Conservation (phyloP, 1,140 invertebrate species). For the Heliconius nattereri region DNA sequence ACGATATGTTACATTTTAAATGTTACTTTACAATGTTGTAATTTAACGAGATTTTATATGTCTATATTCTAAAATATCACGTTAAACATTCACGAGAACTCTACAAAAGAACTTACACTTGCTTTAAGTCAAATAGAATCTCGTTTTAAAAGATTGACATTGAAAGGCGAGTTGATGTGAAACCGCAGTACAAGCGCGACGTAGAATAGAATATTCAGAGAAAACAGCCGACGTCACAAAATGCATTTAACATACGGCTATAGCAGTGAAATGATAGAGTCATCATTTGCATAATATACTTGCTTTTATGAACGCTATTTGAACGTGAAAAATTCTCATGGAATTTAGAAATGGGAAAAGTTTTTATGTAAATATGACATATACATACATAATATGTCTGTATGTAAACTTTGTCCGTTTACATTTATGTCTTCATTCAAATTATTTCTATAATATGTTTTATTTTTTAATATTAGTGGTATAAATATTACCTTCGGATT, state of each 20-base stretch:
- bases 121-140: conserved; percentile 37
- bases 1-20: not conserved
- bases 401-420: not conserved
- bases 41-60: not conserved
- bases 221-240: conserved; percentile 21
- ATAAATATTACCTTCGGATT: too few species aligned
- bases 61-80: not conserved
- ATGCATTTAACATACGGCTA: conserved; percentile 24
- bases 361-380: not conserved
- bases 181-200: conserved; percentile 17
- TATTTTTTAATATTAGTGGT: too few species aligned
- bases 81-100: not conserved
- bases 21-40: not conserved
- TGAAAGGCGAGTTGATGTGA: conserved; percentile 35
- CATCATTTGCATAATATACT: conserved; percentile 19
- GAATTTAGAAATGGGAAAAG: conserved; percentile 10
- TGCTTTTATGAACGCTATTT: conserved; percentile 23
- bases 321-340: conserved; percentile 16
- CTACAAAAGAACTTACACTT: conserved; percentile 8
- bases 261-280: conserved; percentile 14
- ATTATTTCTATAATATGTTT: too few species aligned
- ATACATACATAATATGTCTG: not conserved
- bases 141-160: conserved; percentile 40
- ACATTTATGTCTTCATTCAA: too few species aligned
- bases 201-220: conserved; percentile 22